phyloP scores from a whole-genome alignment of 1,140 invertebrate genomes.

The Drosophila arawakana region DNA sequence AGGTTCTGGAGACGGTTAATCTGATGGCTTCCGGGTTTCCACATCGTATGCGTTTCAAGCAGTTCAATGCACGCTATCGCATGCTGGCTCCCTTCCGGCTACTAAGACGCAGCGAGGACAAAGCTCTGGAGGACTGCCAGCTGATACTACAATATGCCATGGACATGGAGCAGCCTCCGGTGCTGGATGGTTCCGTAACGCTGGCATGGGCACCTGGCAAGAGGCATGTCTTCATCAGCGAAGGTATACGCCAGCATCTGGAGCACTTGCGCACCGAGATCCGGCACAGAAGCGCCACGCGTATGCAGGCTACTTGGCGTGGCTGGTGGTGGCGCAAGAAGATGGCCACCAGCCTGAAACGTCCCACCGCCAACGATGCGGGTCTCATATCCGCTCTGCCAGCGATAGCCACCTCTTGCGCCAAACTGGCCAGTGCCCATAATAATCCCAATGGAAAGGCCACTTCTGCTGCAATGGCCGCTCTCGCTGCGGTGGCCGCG shows the following conservation, averaged over 20 bases:
- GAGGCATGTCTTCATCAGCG: conserved; percentile 96
- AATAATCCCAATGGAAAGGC: conserved; percentile 55
- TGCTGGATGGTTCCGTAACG: conserved; percentile 78
- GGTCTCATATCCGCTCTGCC: conserved; percentile 32
- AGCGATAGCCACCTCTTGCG: conserved; percentile 28
- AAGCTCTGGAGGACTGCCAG: conserved; percentile 92
- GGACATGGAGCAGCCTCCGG: conserved; percentile 84
- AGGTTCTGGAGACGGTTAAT: conserved; percentile 97
- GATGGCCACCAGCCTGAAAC: conserved; percentile 86
- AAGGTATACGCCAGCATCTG: conserved; percentile 94
- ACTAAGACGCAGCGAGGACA: conserved; percentile 91
- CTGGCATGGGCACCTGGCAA: conserved; percentile 92
- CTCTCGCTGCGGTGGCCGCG: conserved; percentile 59
- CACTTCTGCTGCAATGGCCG: conserved; percentile 56
- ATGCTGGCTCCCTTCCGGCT: conserved; percentile 92
- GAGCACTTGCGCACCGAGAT: conserved; percentile 92
- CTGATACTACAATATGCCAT: conserved; percentile 89
- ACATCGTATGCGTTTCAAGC: conserved; percentile 97
- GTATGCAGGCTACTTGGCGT: conserved; percentile 93
- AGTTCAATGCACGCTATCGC: conserved; percentile 94
- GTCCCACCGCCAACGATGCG: conserved; percentile 21
- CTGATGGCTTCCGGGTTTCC: conserved; percentile 97
- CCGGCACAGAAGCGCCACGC: conserved; percentile 90
- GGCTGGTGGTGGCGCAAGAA: conserved; percentile 90
- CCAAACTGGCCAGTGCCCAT: conserved; percentile 43